Conservation (phyloP, 2,113 vertebrate species). For the Gymnocephalus cernua region DNA sequence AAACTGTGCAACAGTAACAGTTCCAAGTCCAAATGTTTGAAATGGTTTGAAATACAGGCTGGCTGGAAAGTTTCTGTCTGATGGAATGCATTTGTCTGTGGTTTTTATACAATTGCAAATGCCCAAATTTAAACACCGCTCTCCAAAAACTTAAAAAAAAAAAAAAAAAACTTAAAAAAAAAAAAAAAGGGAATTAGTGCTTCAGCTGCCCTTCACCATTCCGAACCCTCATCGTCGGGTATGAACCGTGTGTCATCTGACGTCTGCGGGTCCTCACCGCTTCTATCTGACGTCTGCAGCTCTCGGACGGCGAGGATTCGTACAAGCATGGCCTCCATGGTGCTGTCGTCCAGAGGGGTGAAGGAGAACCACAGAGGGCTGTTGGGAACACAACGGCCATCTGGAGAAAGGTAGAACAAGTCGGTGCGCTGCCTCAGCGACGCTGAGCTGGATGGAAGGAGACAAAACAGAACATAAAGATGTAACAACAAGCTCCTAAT, state of each 20-base stretch:
- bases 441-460: constrained; percentile 83
- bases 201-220: neutral
- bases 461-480: constrained; percentile 35
- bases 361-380: constrained; percentile 94
- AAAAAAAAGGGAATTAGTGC: neutral
- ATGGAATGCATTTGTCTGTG: neutral
- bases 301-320: constrained; percentile 90
- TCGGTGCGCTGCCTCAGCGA: constrained; percentile 89
- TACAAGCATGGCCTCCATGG: constrained; percentile 92
- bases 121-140: neutral
- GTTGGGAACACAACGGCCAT: constrained; percentile 89
- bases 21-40: neutral
- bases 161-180: neutral
- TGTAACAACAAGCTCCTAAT: neutral
- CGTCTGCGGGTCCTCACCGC: neutral
- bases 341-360: constrained; percentile 86
- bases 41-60: neutral
- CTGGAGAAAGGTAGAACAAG: constrained; percentile 93
- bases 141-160: neutral
- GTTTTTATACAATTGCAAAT: neutral
- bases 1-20: neutral
- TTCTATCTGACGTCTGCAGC: constrained; percentile 83
- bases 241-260: neutral
- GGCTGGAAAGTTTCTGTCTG: neutral
- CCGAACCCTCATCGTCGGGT: constrained; percentile 6